These are phyloP conservation scores for Bergia sp. DNA, from an alignment of 92 coral and sea anemone genomes.

Conservation along the genomic window DNA sequence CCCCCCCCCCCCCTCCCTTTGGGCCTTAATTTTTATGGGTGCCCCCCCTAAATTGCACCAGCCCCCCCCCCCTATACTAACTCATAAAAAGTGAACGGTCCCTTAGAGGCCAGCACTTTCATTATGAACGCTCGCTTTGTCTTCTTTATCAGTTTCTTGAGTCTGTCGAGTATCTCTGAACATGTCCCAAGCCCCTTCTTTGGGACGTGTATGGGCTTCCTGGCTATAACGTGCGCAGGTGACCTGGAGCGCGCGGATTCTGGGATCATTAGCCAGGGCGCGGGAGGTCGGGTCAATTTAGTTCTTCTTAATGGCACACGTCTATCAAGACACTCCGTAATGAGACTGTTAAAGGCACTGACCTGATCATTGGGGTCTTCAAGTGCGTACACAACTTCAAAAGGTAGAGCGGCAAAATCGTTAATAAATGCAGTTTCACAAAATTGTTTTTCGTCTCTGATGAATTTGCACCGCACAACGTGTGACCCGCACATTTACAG, in stretches of 20 bases:
- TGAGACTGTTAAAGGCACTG: not conserved
- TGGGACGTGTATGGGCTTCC: conserved; percentile 13
- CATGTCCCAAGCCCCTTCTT: not conserved
- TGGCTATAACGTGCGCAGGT: not conserved
- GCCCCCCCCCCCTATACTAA: too few relatives aligned
- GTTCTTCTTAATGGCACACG: conserved; percentile 14
- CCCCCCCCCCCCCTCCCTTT: too few relatives aligned
- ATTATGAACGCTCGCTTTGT: conserved; percentile 3
- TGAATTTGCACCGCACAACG: not conserved
- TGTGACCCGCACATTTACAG: not conserved
- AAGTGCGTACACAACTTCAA: conserved; percentile 1
- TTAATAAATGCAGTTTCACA: conserved; percentile 2
- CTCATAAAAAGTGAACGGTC: not conserved
- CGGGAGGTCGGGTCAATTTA: not conserved
- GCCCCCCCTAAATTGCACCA: too few relatives aligned
- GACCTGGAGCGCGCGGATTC: not conserved
- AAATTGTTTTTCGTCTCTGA: conserved; percentile 1
- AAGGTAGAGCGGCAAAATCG: not conserved
- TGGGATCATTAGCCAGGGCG: conserved; percentile 2
- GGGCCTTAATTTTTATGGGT: too few relatives aligned
- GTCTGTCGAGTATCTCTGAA: not conserved
- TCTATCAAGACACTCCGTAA: not conserved
- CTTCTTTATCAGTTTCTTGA: conserved; percentile 4
- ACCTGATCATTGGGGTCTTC: not conserved
- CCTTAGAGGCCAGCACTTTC: conserved; percentile 8